Evolutionary conservation across 2,888 invertebrate genomes (phyloP).

Genomic region (Embidobia sp.): DNA sequence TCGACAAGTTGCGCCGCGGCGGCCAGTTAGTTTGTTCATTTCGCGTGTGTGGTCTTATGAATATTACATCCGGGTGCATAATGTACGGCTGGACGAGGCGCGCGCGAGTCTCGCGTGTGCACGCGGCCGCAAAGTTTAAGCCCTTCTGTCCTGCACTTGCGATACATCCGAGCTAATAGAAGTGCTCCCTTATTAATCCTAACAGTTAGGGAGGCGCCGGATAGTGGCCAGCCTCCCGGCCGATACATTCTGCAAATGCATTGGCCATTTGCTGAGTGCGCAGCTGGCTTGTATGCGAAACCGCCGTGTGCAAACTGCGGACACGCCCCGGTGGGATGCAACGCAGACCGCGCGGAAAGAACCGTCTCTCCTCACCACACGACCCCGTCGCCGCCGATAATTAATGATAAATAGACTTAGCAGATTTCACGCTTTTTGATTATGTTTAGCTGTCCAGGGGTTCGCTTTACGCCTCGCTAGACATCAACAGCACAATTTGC

Average conservation of each 20-base stretch:
- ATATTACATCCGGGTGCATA: conserved; percentile 63
- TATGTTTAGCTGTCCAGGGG: background rate
- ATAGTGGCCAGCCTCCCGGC: conserved; percentile 42
- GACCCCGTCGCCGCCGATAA: conserved; percentile 20
- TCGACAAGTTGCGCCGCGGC: conserved; percentile 60
- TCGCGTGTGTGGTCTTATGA: conserved; percentile 59
- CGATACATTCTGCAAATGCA: conserved; percentile 63
- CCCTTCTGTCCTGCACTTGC: conserved; percentile 56
- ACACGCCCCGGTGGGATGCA: conserved; percentile 36
- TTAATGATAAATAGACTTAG: conserved; percentile 26
- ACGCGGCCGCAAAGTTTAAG: conserved; percentile 63
- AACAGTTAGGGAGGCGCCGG: conserved; percentile 62
- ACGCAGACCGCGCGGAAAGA: conserved; percentile 21
- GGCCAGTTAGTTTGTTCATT: conserved; percentile 61
- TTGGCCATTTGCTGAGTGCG: conserved; percentile 64
- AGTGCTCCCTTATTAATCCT: conserved; percentile 67
- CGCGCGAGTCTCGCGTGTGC: no score
- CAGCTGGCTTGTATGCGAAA: conserved; percentile 61
- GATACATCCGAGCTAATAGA: conserved; percentile 65
- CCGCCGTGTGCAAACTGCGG: conserved; percentile 60
- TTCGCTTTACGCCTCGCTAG: no score
- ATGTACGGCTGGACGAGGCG: conserved; percentile 50
- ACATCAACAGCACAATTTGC: no score
- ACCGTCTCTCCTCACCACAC: conserved; percentile 1
- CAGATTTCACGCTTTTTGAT: conserved; percentile 41